A percentile compares a stretch with the other conserved stretches of the same genome.
Evolutionary conservation across 2,888 invertebrate species (phyloP).

Genomic region (Furcula furcula): DNA sequence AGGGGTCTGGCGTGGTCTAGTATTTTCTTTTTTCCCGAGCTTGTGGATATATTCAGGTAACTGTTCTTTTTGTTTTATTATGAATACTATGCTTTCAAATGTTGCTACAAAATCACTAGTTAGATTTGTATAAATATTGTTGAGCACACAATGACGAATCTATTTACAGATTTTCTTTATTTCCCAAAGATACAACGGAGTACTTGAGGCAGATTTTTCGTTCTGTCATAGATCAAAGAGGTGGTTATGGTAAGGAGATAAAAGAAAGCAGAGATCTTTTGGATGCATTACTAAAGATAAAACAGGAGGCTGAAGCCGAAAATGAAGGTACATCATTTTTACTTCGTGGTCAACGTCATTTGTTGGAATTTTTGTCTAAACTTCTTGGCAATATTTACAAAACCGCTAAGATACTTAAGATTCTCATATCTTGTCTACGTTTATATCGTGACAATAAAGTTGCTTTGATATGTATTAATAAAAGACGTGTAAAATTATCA

Average conservation of each 20-base stretch:
- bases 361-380: not conserved
- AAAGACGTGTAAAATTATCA: too few species aligned
- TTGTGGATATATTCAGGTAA: constrained; percentile 45
- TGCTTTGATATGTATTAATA: too few species aligned
- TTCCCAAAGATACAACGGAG: constrained; percentile 36
- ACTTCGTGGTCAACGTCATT: not conserved
- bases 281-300: constrained; percentile 45
- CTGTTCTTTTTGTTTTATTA: not conserved
- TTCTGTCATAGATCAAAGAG: constrained; percentile 33
- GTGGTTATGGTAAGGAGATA: constrained; percentile 19
- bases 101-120: not conserved
- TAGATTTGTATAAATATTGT: not conserved
- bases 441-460: too few species aligned
- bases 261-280: constrained; percentile 38
- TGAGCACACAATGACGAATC: not conserved
- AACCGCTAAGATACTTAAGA: too few species aligned
- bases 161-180: constrained; percentile 39
- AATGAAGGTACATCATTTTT: constrained; percentile 26
- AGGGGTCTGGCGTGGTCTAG: constrained; percentile 43
- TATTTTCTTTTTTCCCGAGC: constrained; percentile 50
- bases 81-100: not conserved
- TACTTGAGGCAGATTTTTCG: constrained; percentile 34
- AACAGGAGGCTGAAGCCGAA: constrained; percentile 31
- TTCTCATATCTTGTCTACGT: too few species aligned
- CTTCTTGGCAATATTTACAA: too few species aligned